Percentiles rank a stretch among this genome's conserved stretches.
phyloP scores from a whole-genome alignment of 2,797 vertebrate genomes.

The Gouania willdenowi region DNA sequence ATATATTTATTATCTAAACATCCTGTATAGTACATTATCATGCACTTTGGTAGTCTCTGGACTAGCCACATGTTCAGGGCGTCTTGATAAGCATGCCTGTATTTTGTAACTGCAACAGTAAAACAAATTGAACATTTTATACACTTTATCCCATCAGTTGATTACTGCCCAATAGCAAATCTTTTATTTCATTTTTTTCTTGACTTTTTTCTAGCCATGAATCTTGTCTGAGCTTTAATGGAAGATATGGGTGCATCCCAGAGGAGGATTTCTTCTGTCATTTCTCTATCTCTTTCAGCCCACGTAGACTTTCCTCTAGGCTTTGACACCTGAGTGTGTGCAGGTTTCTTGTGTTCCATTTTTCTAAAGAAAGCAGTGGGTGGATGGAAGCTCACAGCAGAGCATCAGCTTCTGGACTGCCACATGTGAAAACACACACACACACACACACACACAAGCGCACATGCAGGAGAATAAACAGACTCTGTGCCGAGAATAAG shows the following conservation, averaged over 20 bases:
- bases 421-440: neutral
- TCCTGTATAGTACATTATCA: too few species aligned
- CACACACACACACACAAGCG: neutral
- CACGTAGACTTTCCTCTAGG: conserved; percentile 50
- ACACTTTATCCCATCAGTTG: too few species aligned
- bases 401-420: conserved; percentile 18
- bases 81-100: too few species aligned
- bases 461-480: neutral
- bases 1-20: too few species aligned
- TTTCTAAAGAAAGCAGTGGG: conserved; percentile 61
- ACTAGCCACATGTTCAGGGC: too few species aligned
- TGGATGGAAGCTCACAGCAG: conserved; percentile 46
- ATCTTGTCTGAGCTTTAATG: conserved; percentile 5
- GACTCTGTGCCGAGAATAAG: conserved; percentile 33
- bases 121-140: too few species aligned
- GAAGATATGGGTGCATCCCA: conserved; percentile 1
- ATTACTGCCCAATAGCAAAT: neutral
- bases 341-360: conserved; percentile 44
- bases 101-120: too few species aligned
- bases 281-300: conserved; percentile 18
- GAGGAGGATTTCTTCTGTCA: conserved; percentile 13
- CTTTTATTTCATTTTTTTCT: too few species aligned
- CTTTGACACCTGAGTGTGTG: conserved; percentile 57
- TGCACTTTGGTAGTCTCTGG: too few species aligned
- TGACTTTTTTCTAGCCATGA: too few species aligned